Evolutionary conservation across 2,113 vertebrate genomes (phyloP).

Genomic region (Taxidea taxus): DNA sequence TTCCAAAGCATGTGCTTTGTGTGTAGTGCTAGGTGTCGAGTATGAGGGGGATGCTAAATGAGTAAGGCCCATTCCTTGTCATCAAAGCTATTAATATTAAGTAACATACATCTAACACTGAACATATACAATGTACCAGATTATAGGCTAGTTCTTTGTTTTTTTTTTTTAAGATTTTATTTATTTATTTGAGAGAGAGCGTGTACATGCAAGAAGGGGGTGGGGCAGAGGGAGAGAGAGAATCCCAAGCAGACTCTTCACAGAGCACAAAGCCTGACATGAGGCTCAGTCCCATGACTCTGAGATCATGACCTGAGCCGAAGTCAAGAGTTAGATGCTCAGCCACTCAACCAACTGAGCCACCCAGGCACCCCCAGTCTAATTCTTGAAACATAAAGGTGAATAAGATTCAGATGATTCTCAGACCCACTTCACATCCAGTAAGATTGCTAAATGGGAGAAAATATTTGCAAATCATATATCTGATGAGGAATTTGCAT

Average conservation of each 20-base stretch:
- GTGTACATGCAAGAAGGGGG: accelerated
- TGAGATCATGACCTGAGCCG: background rate
- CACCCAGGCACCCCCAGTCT: background rate
- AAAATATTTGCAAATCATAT: background rate
- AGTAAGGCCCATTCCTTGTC: background rate
- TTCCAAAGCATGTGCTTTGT: background rate
- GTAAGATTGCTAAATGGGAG: background rate
- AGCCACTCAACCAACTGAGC: background rate
- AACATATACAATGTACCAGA: background rate
- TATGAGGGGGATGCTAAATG: background rate
- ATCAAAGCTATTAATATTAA: background rate
- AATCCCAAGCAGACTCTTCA: background rate
- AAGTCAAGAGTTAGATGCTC: background rate
- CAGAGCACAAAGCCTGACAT: background rate
- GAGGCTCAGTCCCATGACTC: background rate
- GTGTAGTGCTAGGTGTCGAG: background rate
- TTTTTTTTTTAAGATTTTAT: background rate
- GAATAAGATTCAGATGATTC: background rate
- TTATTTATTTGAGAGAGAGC: background rate
- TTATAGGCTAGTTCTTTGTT: background rate
- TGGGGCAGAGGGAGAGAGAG: background rate
- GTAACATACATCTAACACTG: background rate
- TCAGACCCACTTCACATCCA: background rate
- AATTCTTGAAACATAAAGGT: background rate
- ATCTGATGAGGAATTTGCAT: background rate